Evolutionary conservation across 2,113 vertebrate species (phyloP).

Genomic region (Chunga burmeisteri): DNA sequence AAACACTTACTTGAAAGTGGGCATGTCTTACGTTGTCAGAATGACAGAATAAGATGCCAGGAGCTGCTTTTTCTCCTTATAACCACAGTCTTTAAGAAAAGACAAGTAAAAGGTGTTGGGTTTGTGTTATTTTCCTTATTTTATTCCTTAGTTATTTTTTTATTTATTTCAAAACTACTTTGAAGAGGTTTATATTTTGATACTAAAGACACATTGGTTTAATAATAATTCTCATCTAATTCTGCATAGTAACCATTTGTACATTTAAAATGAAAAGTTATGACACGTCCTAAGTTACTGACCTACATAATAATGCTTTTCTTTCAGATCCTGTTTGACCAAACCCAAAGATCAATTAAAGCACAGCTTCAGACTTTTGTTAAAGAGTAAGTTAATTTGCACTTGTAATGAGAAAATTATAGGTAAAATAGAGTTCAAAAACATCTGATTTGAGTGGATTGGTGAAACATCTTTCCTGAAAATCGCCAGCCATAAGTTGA

Average conservation of each 20-base stretch:
- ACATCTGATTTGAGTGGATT: not conserved
- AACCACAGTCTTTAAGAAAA: not conserved
- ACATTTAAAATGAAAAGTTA: not conserved
- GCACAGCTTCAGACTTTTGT: conserved; percentile 93
- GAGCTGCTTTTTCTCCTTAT: not conserved
- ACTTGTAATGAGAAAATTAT: not conserved
- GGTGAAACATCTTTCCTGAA: not conserved
- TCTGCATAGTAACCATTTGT: not conserved
- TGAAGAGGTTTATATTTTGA: not conserved
- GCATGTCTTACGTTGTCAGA: not conserved
- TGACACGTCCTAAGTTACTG: not conserved
- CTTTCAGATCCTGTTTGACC: conserved; percentile 95
- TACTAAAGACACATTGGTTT: not conserved
- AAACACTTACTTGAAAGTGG: not conserved
- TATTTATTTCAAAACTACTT: not conserved
- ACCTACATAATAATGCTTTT: not conserved
- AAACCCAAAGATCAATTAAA: conserved; percentile 97
- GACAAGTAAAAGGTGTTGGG: not conserved
- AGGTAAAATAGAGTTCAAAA: not conserved
- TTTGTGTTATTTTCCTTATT: not conserved
- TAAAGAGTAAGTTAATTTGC: conserved; percentile 89
- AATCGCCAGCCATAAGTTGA: not conserved
- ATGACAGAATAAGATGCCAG: not conserved
- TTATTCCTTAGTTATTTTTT: not conserved
- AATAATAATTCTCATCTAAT: not conserved